Evolutionary conservation across 2,797 vertebrate species (phyloP), one percentile per base, ranked within the genome.

Genomic region (Labeo calbasu): DNA sequence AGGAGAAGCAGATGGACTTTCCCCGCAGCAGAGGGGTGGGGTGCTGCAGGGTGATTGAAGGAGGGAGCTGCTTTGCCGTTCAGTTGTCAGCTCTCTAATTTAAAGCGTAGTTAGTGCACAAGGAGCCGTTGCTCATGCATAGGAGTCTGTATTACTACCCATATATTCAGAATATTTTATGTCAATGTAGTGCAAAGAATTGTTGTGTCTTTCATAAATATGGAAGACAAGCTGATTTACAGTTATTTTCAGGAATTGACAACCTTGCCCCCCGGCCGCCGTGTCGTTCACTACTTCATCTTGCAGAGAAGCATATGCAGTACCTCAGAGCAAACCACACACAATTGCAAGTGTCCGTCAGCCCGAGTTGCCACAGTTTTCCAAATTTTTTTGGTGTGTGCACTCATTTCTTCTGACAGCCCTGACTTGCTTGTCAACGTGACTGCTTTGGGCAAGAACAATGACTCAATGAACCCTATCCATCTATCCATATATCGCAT

Each of bases 1-100:
- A 72, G 55, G 57, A 73, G 80, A 73, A 82, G 57, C 80, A 83
- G 81, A 77, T 83, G 81, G 81, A 68, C 72, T 75, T 76, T 68
- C 71, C 81, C 61, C 72, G 4, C 48, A n/a, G n/a, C 71, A 82
- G 28, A 68, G 50, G 71, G 48, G 59, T 53, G 59, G 71, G 69
- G 59, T 83, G 46, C 28, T 65, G 55, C 19, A 48, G 57, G 55
- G 43, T 51, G 72, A 83, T 25, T 76, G 32, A 77, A 68, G 50
- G 50, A 75, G 59, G 61, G 81, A 53, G 6, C 48, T 68, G 81
- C 61, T 21, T 83, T 83, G 72, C 72, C 55, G n/a, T 83, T 83
- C 46, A 28, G 21, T 66, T 53, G 28, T 75, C 71, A 59, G 36
- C 57, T 51, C 61, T 82, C 57, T 82, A 51, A 82, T 73, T 65